Evolutionary conservation across 2,113 vertebrate species (phyloP).

Genomic region (Pangasianodon gigas): DNA sequence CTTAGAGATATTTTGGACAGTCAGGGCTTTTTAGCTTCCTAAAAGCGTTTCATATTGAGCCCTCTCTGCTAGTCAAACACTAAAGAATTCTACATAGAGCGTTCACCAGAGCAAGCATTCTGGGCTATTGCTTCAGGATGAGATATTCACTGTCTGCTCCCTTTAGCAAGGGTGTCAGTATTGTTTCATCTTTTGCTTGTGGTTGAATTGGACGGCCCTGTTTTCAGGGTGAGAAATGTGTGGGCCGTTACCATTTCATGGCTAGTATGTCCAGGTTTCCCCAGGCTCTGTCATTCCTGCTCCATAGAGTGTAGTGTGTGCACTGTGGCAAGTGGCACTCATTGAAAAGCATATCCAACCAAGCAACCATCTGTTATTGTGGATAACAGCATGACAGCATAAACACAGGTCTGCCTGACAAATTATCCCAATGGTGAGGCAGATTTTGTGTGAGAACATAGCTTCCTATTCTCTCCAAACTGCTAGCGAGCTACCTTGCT

Average conservation of each 20-base stretch:
- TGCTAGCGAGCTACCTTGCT: background rate
- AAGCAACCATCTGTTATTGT: conserved; percentile 55
- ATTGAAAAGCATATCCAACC: conserved; percentile 48
- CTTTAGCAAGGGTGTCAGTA: background rate
- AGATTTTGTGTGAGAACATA: background rate
- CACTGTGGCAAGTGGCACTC: conserved; percentile 38
- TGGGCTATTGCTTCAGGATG: background rate
- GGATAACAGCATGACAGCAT: conserved; percentile 40
- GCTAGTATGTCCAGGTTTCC: conserved; percentile 46
- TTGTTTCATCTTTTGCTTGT: conserved; percentile 12
- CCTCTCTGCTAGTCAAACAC: background rate
- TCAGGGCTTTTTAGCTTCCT: background rate
- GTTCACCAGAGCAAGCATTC: background rate
- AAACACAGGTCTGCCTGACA: conserved; percentile 31
- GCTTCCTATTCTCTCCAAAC: background rate
- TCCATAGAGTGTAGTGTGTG: conserved; percentile 34
- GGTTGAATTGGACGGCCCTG: conserved; percentile 23
- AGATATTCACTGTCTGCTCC: conserved; percentile 9
- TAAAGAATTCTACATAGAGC: background rate
- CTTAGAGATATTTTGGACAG: background rate
- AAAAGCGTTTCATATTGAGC: background rate
- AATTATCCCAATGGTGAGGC: conserved; percentile 21
- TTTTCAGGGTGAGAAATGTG: conserved; percentile 44
- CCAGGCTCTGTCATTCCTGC: conserved; percentile 33
- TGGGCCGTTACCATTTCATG: conserved; percentile 35